Conservation (phyloP, 92 coral and sea anemone genomes). For the Isaurus tuberculatus region DNA sequence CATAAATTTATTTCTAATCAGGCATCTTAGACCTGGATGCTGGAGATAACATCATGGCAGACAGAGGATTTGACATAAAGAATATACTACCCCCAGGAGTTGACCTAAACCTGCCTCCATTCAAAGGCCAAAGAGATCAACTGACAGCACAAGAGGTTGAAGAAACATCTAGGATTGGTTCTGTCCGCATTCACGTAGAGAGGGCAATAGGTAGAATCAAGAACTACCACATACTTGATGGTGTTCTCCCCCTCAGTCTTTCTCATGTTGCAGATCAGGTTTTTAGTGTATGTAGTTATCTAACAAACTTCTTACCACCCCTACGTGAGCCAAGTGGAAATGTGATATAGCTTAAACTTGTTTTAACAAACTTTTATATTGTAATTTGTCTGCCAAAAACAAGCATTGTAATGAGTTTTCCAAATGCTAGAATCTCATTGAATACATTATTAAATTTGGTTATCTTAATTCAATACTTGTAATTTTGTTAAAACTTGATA, state of each 20-base stretch:
- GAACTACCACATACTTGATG: slow-evolving; percentile 70
- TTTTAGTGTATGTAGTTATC: slow-evolving; percentile 40
- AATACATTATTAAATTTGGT: too few species aligned
- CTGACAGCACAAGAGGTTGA: slow-evolving; percentile 60
- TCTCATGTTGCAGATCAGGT: slow-evolving; percentile 67
- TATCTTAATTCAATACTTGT: too few species aligned
- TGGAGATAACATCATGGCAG: slow-evolving; percentile 35
- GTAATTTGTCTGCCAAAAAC: too few species aligned
- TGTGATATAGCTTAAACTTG: too few species aligned
- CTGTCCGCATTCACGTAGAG: slow-evolving; percentile 67
- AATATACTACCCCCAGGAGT: slow-evolving; percentile 21
- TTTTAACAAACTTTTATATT: too few species aligned
- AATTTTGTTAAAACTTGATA: too few species aligned
- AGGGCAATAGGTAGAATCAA: slow-evolving; percentile 69
- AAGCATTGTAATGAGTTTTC: too few species aligned
- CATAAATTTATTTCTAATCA: slow-evolving; percentile 13
- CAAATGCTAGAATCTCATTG: too few species aligned
- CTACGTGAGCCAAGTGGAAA: too few species aligned
- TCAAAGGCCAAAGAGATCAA: slow-evolving; percentile 62
- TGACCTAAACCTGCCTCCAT: slow-evolving; percentile 65
- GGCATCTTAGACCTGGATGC: slow-evolving; percentile 16
- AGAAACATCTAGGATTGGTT: slow-evolving; percentile 49
- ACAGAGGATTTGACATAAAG: slow-evolving; percentile 4
- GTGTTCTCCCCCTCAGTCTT: slow-evolving; percentile 56
- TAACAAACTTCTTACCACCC: too few species aligned